Percentiles rank a stretch among this genome's conserved stretches.
Conservation (phyloP, 2,113 vertebrate species). For the Urocitellus parryii region DNA sequence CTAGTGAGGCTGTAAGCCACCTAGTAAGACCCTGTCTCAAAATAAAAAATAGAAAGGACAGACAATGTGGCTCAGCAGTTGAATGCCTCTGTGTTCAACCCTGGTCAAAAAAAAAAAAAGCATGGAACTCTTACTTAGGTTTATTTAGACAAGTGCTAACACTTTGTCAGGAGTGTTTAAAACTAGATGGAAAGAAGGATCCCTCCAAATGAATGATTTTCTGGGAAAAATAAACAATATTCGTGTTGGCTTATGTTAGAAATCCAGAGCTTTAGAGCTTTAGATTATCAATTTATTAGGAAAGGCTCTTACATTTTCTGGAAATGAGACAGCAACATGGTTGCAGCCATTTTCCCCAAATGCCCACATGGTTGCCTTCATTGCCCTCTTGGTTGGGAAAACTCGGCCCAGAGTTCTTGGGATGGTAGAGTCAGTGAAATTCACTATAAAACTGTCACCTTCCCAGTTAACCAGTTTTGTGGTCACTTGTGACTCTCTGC, state of each 20-base stretch:
- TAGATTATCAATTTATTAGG: conserved; percentile 12
- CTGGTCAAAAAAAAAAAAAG: background rate
- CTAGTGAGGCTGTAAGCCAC: too few species aligned
- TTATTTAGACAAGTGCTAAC: background rate
- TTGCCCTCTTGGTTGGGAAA: conserved; percentile 50
- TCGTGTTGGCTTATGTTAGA: background rate
- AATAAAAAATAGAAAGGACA: too few species aligned
- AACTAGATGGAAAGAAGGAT: background rate
- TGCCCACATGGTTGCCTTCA: conserved; percentile 37
- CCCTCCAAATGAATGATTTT: background rate
- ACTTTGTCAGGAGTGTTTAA: background rate
- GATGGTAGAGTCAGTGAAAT: conserved; percentile 56
- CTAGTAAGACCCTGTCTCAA: too few species aligned
- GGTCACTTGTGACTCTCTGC: background rate
- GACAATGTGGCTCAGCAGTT: too few species aligned
- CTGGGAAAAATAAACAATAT: background rate
- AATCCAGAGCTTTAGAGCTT: background rate
- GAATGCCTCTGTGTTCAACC: too few species aligned
- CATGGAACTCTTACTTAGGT: background rate
- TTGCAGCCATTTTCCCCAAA: conserved; percentile 44
- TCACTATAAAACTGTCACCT: conserved; percentile 57
- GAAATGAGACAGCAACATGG: background rate
- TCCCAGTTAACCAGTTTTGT: conserved; percentile 55
- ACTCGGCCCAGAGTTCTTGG: background rate
- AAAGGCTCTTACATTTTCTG: conserved; percentile 36